Conservation (phyloP, 53 echinoderm and acorn worm genomes). For the Antedon mediterranea region DNA sequence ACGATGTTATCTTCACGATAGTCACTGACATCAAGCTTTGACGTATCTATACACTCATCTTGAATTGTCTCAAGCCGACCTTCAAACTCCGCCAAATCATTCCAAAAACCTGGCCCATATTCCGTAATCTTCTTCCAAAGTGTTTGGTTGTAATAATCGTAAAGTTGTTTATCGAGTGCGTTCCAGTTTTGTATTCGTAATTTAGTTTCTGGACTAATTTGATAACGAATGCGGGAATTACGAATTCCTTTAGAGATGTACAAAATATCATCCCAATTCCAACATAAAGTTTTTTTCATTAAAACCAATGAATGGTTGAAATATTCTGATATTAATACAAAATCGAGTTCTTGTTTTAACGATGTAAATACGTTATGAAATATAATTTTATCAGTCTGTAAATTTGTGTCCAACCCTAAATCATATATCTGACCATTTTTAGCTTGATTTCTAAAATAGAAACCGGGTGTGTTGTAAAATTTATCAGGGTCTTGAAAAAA, state of each 20-base stretch:
- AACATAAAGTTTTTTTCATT: constrained; percentile 29
- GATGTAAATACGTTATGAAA: constrained; percentile 7
- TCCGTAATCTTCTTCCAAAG: constrained; percentile 26
- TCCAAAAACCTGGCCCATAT: constrained; percentile 28
- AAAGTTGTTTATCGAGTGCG: constrained; percentile 25
- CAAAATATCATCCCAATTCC: constrained; percentile 35
- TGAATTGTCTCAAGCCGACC: neutral
- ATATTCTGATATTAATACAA: constrained; percentile 47
- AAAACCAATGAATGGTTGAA: constrained; percentile 42
- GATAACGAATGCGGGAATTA: constrained; percentile 3
- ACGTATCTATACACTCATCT: neutral
- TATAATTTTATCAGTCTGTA: constrained; percentile 1
- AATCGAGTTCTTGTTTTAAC: constrained; percentile 28
- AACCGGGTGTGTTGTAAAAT: neutral
- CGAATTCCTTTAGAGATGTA: constrained; percentile 33
- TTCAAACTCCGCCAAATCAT: constrained; percentile 23
- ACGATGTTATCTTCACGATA: neutral
- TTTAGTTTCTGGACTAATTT: neutral
- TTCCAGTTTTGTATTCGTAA: constrained; percentile 26
- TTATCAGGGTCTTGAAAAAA: neutral
- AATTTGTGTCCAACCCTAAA: constrained; percentile 23
- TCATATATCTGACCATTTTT: constrained; percentile 43
- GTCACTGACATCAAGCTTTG: neutral
- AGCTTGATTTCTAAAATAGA: neutral
- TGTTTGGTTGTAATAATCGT: constrained; percentile 42